These are phyloP conservation scores for Diachasmimorpha longicaudata DNA, from an alignment of 1,140 invertebrate genomes.

Conservation along the genomic window DNA sequence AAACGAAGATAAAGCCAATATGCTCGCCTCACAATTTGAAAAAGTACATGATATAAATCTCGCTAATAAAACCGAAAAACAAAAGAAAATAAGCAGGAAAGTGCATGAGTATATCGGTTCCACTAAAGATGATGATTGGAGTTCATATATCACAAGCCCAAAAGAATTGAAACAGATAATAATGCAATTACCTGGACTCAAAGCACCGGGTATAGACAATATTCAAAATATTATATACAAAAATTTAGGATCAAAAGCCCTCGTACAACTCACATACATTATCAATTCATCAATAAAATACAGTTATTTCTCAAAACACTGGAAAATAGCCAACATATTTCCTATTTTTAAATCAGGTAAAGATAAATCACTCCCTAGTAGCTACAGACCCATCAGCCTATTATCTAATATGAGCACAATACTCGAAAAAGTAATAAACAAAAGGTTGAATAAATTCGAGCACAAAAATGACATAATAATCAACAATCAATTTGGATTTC, in stretches of 20 bases:
- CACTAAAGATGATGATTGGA: not conserved
- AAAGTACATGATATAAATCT: not conserved
- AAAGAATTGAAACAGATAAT: not conserved
- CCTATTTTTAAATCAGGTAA: not conserved
- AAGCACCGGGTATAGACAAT: not conserved
- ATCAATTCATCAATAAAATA: not conserved
- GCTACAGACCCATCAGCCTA: not conserved
- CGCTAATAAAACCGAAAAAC: not conserved
- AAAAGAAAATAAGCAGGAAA: not conserved
- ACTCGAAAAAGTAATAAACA: not conserved
- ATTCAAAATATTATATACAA: not conserved
- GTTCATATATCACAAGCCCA: not conserved
- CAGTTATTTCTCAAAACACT: not conserved
- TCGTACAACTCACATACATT: not conserved
- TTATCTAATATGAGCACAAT: not conserved
- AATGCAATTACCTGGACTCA: not conserved
- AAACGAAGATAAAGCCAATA: not conserved
- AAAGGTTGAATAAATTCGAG: not conserved
- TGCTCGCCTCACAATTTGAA: not conserved
- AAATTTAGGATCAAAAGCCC: not conserved
- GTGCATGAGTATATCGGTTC: not conserved
- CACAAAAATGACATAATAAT: not conserved
- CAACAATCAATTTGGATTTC: not conserved
- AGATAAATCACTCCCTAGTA: not conserved
- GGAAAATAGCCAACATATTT: not conserved